These are phyloP conservation scores for Cirrhinus mrigala DNA, from an alignment of 2,797 vertebrate species.

Conservation along the genomic window DNA sequence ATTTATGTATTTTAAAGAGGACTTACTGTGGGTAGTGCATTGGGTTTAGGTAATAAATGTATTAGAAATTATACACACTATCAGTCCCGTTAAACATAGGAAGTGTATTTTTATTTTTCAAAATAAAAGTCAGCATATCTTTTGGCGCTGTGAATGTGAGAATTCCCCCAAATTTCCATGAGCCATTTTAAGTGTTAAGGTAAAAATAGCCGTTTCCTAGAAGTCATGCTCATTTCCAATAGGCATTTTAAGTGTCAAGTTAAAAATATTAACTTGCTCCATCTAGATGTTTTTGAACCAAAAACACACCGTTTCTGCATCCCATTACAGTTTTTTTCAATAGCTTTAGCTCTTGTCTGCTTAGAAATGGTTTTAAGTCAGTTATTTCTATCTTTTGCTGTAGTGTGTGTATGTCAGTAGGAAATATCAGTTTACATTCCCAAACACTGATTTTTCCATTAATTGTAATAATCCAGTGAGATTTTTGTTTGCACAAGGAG, in stretches of 20 bases:
- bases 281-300: background rate
- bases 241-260: background rate
- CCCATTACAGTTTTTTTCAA: background rate
- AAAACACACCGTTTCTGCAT: background rate
- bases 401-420: too few relatives aligned
- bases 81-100: background rate
- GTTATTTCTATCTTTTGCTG: too few relatives aligned
- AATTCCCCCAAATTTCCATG: background rate
- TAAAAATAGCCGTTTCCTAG: background rate
- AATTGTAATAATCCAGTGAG: too few relatives aligned
- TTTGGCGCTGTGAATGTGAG: background rate
- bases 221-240: background rate
- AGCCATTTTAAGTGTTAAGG: background rate
- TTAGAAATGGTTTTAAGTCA: too few relatives aligned
- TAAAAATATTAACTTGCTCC: background rate
- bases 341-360: background rate
- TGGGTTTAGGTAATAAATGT: background rate
- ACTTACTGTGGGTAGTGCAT: background rate
- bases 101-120: constrained; percentile 15
- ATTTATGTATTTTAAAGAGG: background rate
- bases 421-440: too few relatives aligned
- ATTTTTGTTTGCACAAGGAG: too few relatives aligned
- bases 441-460: too few relatives aligned
- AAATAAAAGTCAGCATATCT: constrained; percentile 30
- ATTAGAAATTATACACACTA: background rate